Evolutionary conservation across 2,888 invertebrate genomes (phyloP).

Genomic region (Drosophila quasianomalipes): DNA sequence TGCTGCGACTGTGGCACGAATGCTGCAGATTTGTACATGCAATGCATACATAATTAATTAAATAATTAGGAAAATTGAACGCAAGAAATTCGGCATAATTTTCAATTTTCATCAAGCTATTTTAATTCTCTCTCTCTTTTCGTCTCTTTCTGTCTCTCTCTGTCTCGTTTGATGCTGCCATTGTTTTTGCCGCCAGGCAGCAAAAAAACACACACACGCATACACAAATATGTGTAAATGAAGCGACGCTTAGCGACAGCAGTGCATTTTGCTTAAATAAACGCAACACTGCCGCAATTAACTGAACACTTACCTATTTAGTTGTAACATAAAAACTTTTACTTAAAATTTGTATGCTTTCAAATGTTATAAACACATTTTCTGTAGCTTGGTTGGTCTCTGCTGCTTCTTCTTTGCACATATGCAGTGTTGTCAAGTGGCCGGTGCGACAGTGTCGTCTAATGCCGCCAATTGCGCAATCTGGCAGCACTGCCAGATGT

Average conservation of each 20-base stretch:
- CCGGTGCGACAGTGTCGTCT: background rate
- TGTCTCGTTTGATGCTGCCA: slow-evolving; percentile 29
- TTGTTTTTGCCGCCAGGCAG: slow-evolving; percentile 64
- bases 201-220: slow-evolving; percentile 2
- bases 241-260: background rate
- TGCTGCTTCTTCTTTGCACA: slow-evolving; percentile 13
- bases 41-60: background rate
- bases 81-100: background rate
- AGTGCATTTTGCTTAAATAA: background rate
- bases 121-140: background rate
- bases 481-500: slow-evolving; percentile 12
- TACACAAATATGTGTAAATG: background rate
- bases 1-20: slow-evolving; percentile 7
- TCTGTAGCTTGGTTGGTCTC: slow-evolving; percentile 4
- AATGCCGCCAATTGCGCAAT: background rate
- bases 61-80: background rate
- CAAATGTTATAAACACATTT: slow-evolving; percentile 24
- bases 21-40: slow-evolving; percentile 8
- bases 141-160: background rate
- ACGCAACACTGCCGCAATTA: background rate
- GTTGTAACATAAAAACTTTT: background rate
- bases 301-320: slow-evolving; percentile 26
- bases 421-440: slow-evolving; percentile 8
- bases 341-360: background rate
- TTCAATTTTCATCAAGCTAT: background rate